A percentile compares a stretch with the other conserved stretches of the same genome.
These are phyloP conservation scores for Drosophila peninsularis DNA, from an alignment of 2,888 invertebrate species.

Conservation along the genomic window DNA sequence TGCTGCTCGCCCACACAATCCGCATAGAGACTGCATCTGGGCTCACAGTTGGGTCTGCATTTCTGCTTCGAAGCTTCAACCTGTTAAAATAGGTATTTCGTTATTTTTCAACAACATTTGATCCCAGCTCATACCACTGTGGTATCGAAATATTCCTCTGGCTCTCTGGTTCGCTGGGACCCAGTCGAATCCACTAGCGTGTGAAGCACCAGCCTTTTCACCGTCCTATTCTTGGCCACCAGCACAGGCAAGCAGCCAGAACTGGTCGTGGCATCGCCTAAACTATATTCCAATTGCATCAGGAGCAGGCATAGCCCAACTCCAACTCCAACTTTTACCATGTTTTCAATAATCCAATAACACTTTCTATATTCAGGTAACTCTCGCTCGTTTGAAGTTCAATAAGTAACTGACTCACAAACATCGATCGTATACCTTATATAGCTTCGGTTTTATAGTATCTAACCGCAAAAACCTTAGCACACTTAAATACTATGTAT, in stretches of 20 bases:
- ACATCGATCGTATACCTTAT: neutral
- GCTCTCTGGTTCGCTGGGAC: fast-evolving
- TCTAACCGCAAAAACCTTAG: slow-evolving; percentile 18
- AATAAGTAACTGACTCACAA: slow-evolving; percentile 21
- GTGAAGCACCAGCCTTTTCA: neutral
- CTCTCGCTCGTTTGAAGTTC: neutral
- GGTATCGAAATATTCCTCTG: neutral
- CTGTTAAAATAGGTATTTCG: neutral
- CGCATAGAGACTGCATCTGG: slow-evolving; percentile 14
- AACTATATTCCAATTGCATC: neutral
- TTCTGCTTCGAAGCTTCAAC: neutral
- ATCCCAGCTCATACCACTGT: slow-evolving; percentile 3
- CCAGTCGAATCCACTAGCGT: slow-evolving; percentile 8
- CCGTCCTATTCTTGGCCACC: fast-evolving
- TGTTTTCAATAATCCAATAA: neutral
- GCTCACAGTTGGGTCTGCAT: slow-evolving; percentile 21
- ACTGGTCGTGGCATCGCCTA: neutral
- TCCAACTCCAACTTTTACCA: slow-evolving; percentile 8
- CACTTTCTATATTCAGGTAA: neutral
- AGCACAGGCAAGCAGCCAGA: neutral
- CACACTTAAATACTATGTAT: neutral
- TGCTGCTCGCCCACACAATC: neutral
- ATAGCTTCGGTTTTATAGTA: neutral
- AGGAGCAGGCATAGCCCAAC: slow-evolving; percentile 12
- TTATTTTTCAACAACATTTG: neutral